These are phyloP conservation scores for Yoshiicerus persimilis DNA, from an alignment of 1,140 invertebrate genomes.

Conservation along the genomic window DNA sequence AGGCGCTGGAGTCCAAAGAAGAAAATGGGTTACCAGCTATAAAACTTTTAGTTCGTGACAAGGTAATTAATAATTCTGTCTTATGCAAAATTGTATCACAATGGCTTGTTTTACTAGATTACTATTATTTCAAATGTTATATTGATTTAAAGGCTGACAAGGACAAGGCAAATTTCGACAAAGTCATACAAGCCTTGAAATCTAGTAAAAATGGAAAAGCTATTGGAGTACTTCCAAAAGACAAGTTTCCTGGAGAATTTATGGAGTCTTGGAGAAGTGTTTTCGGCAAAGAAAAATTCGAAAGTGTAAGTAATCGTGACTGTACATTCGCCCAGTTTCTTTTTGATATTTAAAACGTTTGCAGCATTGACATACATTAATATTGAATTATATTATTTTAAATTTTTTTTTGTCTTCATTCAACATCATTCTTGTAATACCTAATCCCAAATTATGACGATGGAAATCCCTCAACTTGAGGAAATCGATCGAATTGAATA, in stretches of 20 bases:
- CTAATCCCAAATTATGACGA: no score
- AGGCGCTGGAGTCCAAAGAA: slow-evolving; percentile 87
- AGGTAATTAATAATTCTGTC: slow-evolving; percentile 73
- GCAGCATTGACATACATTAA: no score
- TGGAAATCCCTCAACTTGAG: no score
- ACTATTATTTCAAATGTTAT: no score
- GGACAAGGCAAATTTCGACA: slow-evolving; percentile 91
- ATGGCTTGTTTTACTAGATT: no score
- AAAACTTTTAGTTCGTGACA: slow-evolving; percentile 84
- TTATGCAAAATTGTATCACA: no score
- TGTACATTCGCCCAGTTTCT: no score
- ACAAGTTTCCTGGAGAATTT: slow-evolving; percentile 90
- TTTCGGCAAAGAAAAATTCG: slow-evolving; percentile 75
- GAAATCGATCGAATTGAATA: no score
- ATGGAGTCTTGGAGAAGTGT: slow-evolving; percentile 84
- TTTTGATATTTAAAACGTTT: no score
- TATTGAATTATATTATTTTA: no score
- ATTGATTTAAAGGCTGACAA: slow-evolving; percentile 74
- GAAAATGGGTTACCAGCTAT: slow-evolving; percentile 81
- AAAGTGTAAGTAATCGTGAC: slow-evolving; percentile 68
- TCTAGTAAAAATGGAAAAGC: slow-evolving; percentile 86
- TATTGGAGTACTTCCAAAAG: slow-evolving; percentile 89
- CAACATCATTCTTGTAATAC: no score
- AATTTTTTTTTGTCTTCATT: no score
- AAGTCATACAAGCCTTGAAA: slow-evolving; percentile 81